phyloP scores from a whole-genome alignment of 2,888 invertebrate genomes.

The Eupithecia centaureata region DNA sequence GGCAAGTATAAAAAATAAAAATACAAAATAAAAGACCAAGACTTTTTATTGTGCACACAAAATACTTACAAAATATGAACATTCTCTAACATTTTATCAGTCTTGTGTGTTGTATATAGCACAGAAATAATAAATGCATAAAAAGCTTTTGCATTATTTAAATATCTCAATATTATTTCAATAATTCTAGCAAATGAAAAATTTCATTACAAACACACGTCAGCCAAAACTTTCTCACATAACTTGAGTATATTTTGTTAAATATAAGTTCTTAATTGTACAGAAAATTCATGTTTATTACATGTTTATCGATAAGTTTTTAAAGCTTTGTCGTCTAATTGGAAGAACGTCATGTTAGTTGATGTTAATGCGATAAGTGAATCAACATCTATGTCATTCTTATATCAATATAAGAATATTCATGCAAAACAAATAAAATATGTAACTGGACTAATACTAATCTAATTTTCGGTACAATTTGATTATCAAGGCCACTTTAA shows the following conservation, averaged over 20 bases:
- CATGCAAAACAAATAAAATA: conserved; percentile 38
- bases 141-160: conserved; percentile 57
- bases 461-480: conserved; percentile 21
- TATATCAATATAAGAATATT: conserved; percentile 23
- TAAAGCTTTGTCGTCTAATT: conserved; percentile 28
- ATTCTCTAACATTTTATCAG: conserved; percentile 75
- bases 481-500: conserved; percentile 20
- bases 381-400: conserved; percentile 24
- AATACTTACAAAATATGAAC: conserved; percentile 78
- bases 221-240: conserved; percentile 61
- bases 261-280: conserved; percentile 24
- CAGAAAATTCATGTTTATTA: conserved; percentile 17
- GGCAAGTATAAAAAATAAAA: conserved; percentile 58
- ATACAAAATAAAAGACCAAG: conserved; percentile 72
- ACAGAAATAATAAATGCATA: conserved; percentile 78
- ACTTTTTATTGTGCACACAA: conserved; percentile 81
- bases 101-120: conserved; percentile 83
- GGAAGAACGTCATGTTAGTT: conserved; percentile 32
- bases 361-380: conserved; percentile 19
- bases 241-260: conserved; percentile 60
- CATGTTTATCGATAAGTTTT: conserved; percentile 13
- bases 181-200: conserved; percentile 33
- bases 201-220: conserved; percentile 50
- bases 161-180: conserved; percentile 31
- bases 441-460: conserved; percentile 27